Evolutionary conservation across 2,797 vertebrate species (phyloP).

Genomic region (Clarias laeviceps): DNA sequence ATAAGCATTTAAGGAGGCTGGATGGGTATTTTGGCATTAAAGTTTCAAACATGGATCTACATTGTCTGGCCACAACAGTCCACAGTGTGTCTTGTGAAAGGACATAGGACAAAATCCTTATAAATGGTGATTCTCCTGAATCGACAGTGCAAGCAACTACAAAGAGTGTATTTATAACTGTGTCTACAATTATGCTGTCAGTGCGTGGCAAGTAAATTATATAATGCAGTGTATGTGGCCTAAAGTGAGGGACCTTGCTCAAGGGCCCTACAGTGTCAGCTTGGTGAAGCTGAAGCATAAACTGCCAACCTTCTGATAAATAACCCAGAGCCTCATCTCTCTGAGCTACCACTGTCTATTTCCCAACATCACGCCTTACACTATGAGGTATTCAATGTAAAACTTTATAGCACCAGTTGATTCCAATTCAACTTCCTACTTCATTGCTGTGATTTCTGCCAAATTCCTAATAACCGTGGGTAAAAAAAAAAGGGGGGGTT

Average conservation of each 20-base stretch:
- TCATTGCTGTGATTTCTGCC: neutral
- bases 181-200: neutral
- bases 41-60: neutral
- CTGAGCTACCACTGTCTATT: neutral
- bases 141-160: neutral
- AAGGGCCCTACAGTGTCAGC: too few species aligned
- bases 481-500: too few species aligned
- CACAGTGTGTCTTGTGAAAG: neutral
- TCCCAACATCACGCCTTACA: neutral
- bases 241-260: neutral
- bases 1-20: neutral
- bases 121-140: neutral
- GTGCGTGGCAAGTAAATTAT: neutral
- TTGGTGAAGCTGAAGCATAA: too few species aligned
- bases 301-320: too few species aligned
- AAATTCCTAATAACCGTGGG: neutral
- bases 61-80: constrained; percentile 32
- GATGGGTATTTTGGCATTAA: neutral
- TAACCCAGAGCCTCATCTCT: too few species aligned
- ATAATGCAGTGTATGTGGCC: neutral
- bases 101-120: neutral
- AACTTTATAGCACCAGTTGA: neutral
- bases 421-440: neutral
- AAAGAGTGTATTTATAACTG: neutral
- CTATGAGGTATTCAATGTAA: neutral